Percentiles rank a stretch among this genome's conserved stretches.
These are phyloP conservation scores for Lepus timidus DNA, from an alignment of 2,113 vertebrate species.

Conservation along the genomic window DNA sequence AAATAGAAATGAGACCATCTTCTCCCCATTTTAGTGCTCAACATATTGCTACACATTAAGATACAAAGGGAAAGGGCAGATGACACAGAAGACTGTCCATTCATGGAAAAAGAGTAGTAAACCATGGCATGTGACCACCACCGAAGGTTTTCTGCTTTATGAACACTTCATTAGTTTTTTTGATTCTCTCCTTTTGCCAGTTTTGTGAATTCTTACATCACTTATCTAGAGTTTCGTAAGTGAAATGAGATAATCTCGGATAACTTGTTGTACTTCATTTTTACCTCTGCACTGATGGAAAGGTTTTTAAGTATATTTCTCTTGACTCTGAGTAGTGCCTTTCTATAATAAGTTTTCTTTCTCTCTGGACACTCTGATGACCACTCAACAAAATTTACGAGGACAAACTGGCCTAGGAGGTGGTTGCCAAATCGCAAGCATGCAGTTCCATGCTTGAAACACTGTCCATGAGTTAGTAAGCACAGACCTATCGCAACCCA, in stretches of 20 bases:
- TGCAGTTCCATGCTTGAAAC: neutral
- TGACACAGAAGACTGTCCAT: neutral
- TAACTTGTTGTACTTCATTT: neutral
- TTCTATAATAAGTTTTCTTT: neutral
- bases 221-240: neutral
- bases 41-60: neutral
- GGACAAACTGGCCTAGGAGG: neutral
- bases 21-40: neutral
- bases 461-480: neutral
- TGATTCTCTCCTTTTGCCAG: neutral
- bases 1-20: neutral
- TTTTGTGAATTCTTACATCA: neutral
- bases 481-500: neutral
- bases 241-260: neutral
- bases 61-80: neutral
- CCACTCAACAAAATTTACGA: neutral
- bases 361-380: neutral
- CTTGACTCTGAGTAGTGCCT: neutral
- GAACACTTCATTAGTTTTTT: neutral
- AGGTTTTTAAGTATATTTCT: neutral
- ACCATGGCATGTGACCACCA: fast-evolving
- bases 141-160: neutral
- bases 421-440: neutral
- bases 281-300: neutral
- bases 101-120: neutral